phyloP scores from a whole-genome alignment of 2,113 vertebrate species.

The Gymnorhina tibicen region DNA sequence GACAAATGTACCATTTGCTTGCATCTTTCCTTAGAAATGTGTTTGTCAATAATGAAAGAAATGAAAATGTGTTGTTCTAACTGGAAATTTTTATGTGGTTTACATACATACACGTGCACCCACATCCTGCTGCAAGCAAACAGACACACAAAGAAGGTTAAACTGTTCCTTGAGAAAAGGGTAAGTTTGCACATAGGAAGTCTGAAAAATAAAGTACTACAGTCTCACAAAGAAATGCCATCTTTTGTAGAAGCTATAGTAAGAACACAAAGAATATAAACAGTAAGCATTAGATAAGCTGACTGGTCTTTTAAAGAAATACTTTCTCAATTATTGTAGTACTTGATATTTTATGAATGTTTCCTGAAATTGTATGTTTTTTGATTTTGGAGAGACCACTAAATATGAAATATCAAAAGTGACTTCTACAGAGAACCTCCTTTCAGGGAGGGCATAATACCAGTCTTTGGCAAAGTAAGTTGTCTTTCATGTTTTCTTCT shows the following conservation, averaged over 20 bases:
- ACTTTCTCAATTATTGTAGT: neutral
- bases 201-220: neutral
- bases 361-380: neutral
- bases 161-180: neutral
- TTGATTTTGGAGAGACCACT: neutral
- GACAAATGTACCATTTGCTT: neutral
- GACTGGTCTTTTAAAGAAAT: neutral
- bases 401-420: neutral
- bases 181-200: neutral
- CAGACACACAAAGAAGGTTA: neutral
- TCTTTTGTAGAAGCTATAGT: neutral
- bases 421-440: neutral
- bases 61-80: neutral
- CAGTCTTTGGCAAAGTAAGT: neutral
- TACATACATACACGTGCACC: neutral
- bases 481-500: neutral
- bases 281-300: neutral
- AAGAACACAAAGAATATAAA: neutral
- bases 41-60: neutral
- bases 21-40: neutral
- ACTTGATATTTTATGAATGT: neutral
- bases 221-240: neutral
- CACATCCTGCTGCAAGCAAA: neutral
- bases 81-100: neutral
- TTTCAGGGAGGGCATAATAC: neutral